phyloP scores from a whole-genome alignment of 2,888 invertebrate genomes.

The Cerceris rybyensis region DNA sequence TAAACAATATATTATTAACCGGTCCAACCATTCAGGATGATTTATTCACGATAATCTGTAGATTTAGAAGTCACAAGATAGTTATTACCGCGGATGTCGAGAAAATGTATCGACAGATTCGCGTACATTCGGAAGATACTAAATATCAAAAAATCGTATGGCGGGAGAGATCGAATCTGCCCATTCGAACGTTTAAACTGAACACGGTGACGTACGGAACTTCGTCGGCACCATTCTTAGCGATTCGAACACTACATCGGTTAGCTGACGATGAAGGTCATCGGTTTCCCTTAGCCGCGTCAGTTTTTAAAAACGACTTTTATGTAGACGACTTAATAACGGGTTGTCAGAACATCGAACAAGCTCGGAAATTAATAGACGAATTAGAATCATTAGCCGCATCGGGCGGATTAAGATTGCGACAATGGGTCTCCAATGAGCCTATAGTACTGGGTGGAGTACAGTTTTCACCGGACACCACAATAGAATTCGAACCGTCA shows the following conservation, averaged over 20 bases:
- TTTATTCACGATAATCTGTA: not conserved
- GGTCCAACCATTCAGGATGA: constrained; percentile 1
- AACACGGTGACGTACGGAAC: not conserved
- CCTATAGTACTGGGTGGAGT: too few species aligned
- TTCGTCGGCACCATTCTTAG: not conserved
- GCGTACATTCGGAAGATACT: not conserved
- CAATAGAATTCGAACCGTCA: too few species aligned
- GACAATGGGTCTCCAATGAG: too few species aligned
- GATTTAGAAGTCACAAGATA: not conserved
- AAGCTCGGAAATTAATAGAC: not conserved
- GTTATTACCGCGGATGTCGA: not conserved
- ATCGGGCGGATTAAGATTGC: too few species aligned
- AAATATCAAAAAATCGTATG: not conserved
- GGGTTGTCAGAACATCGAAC: not conserved
- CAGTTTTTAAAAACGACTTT: not conserved
- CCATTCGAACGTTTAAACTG: not conserved
- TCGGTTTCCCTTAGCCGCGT: not conserved
- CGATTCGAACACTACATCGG: not conserved
- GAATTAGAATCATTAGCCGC: too few species aligned
- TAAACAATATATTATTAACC: not conserved
- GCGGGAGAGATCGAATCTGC: not conserved
- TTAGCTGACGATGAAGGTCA: not conserved
- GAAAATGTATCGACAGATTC: constrained; percentile 12
- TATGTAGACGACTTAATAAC: constrained; percentile 9
- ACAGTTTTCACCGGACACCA: too few species aligned